A percentile compares a stretch with the other conserved stretches of the same genome.
phyloP scores from a whole-genome alignment of 2,888 invertebrate species.

The Plutella xylostella region DNA sequence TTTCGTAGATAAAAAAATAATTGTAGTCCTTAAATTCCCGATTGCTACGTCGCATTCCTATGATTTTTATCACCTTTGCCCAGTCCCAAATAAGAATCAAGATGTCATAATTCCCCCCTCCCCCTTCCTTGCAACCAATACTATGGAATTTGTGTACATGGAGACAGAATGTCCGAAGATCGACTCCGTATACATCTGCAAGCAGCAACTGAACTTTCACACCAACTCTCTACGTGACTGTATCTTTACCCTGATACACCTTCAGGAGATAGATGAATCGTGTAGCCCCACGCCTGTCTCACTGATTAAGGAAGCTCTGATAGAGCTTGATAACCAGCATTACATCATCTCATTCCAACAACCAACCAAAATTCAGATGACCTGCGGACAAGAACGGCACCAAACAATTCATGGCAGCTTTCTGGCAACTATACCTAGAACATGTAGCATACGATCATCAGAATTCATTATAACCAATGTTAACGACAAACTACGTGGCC shows the following conservation, averaged over 20 bases:
- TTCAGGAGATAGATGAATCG: background rate
- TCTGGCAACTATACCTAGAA: background rate
- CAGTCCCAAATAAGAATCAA: background rate
- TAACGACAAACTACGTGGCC: background rate
- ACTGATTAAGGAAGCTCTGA: background rate
- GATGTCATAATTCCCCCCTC: background rate
- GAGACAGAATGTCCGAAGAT: no score
- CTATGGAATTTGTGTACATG: background rate
- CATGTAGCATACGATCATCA: background rate
- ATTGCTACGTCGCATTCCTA: background rate
- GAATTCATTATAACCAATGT: background rate
- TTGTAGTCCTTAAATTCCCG: background rate
- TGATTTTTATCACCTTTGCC: background rate
- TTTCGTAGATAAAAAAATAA: background rate
- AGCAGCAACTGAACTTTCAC: background rate
- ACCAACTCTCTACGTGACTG: no score
- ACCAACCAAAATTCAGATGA: background rate
- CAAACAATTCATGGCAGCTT: background rate
- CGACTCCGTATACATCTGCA: no score
- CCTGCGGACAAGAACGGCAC: background rate
- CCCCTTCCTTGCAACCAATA: background rate
- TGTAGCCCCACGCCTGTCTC: background rate
- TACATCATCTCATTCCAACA: background rate
- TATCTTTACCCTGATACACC: background rate
- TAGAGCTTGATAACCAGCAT: background rate